These are phyloP conservation scores for Helostoma temminkii DNA, from an alignment of 2,797 vertebrate species.

Conservation along the genomic window DNA sequence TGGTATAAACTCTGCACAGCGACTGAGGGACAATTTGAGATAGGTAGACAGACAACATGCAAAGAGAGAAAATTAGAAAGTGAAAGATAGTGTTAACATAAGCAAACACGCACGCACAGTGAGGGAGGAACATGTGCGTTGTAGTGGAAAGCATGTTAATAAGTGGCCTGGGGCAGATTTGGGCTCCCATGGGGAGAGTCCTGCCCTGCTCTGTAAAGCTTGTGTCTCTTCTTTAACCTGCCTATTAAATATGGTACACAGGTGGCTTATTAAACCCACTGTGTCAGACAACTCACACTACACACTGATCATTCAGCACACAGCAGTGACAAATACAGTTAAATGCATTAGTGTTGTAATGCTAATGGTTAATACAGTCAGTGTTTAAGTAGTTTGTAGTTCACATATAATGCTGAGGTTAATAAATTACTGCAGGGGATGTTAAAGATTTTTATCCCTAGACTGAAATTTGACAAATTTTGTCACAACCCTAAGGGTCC, in stretches of 20 bases:
- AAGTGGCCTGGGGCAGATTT: conserved; percentile 75
- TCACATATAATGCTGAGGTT: conserved; percentile 47
- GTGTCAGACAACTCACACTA: conserved; percentile 56
- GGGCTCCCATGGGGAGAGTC: conserved; percentile 73
- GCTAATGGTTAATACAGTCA: conserved; percentile 41
- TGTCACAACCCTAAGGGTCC: conserved; percentile 44
- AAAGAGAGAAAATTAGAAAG: conserved; percentile 64
- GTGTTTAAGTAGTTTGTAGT: conserved; percentile 12
- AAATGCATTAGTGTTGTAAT: conserved; percentile 25
- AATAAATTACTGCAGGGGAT: conserved; percentile 57
- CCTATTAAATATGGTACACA: conserved; percentile 84
- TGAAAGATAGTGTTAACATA: conserved; percentile 58
- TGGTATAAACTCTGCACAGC: conserved; percentile 1
- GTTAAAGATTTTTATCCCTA: conserved; percentile 65
- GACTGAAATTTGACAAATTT: conserved; percentile 73
- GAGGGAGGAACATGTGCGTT: conserved; percentile 74
- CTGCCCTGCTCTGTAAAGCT: conserved; percentile 78
- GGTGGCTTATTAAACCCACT: conserved; percentile 83
- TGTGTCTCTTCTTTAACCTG: conserved; percentile 82
- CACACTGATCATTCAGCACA: conserved; percentile 60
- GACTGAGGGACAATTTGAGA: conserved; percentile 9
- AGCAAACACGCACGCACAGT: conserved; percentile 55
- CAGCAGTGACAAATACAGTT: conserved; percentile 60
- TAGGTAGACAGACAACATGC: conserved; percentile 35
- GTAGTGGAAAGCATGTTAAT: conserved; percentile 82